Evolutionary conservation across 1,140 invertebrate genomes (phyloP), one percentile per base, ranked within the genome.

Genomic region (Hycleus cichorii): DNA sequence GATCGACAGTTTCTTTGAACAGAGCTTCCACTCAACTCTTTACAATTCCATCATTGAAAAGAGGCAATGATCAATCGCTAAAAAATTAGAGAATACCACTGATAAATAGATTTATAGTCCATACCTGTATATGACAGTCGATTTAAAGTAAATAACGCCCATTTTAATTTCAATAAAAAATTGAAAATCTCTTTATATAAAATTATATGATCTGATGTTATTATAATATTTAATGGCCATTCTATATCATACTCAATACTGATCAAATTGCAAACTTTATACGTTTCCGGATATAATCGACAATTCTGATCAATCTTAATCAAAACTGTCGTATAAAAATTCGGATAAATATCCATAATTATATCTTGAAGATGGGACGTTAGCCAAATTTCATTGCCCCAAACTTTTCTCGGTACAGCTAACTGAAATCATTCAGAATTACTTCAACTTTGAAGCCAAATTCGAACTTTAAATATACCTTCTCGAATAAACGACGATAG

Each of bases 131-230:
- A 83, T 58, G 68, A 64, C 4, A 85, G 71, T 62, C 79, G 76
- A 66, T 83, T 82, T 32, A 85, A 69, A 2, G 78, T 79, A 73
- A 80, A 82, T 10, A 84, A 70, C 3, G 81, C 81, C 73, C 81
- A 81, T 67, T 85, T 85, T 0, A 85, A 69, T 67, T 83, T 82
- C 27, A 86, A 70, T 26, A 84, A 74, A 68, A 85, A 83, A 40
- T 74, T 70, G 68, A 86, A 85, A 51, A 84, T 76, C 10, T 78
- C 72, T 64, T 83, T 83, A 64, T 85, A 86, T 51, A 79, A 75
- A 9, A 72, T 63, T 43, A 83, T 72, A 38, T 77, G 74, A 46
- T 75, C 72, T 3, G 76, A 69, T 43, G 73, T 81, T 3, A 85
- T 71, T 6, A 86, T 66, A 62, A 81, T 75, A 59, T 76, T 80